Percentiles rank a stretch among this genome's conserved stretches.
Conservation (phyloP, 2,888 invertebrate genomes). For the Eilema griseolum region DNA sequence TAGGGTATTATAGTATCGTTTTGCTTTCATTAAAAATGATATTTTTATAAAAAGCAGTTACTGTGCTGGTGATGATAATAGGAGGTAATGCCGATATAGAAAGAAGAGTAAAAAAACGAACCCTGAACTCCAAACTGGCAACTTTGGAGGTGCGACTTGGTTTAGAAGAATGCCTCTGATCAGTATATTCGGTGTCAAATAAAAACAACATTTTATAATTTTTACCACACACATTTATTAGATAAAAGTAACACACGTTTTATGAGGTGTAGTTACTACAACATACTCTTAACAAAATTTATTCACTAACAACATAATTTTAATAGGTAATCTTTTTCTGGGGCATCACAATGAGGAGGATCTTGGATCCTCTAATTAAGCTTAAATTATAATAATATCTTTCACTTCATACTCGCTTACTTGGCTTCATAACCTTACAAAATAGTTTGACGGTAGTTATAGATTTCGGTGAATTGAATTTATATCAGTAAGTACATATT, state of each 20-base stretch:
- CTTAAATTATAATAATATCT: not conserved
- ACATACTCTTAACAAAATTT: not conserved
- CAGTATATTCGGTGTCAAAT: not conserved
- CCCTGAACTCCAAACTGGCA: too few species aligned
- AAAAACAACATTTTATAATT: not conserved
- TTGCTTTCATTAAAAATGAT: too few species aligned
- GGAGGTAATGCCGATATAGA: too few species aligned
- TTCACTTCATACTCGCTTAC: not conserved
- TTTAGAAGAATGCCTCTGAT: too few species aligned
- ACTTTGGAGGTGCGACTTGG: too few species aligned
- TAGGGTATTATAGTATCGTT: too few species aligned
- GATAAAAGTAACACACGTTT: not conserved
- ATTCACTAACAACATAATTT: not conserved
- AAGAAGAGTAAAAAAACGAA: too few species aligned
- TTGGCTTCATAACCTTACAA: not conserved
- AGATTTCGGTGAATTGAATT: not conserved
- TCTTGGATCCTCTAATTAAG: not conserved
- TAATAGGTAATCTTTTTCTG: not conserved
- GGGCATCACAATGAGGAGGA: not conserved
- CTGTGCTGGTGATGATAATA: too few species aligned
- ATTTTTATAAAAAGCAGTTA: too few species aligned
- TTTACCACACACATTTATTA: not conserved
- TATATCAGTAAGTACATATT: not conserved
- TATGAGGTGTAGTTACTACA: conserved; percentile 2
- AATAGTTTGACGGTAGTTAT: not conserved